Percentiles rank a stretch among this genome's conserved stretches.
Evolutionary conservation across 2,113 vertebrate genomes (phyloP).

Genomic region (Tetraodon nigroviridis): DNA sequence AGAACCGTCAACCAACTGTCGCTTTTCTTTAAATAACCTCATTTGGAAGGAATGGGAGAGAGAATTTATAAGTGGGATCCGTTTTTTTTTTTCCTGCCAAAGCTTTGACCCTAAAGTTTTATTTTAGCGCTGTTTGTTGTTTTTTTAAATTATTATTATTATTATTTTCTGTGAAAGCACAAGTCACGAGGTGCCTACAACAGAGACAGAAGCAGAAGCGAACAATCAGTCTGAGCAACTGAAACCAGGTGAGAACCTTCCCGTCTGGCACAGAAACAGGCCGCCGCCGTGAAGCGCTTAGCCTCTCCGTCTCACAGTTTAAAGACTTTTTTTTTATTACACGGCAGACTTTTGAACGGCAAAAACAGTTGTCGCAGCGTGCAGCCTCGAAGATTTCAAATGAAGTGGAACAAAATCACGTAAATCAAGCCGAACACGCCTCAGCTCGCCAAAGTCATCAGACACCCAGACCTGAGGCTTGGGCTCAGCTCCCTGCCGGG

Average conservation of each 20-base stretch:
- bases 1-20: constrained; percentile 65
- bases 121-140: neutral
- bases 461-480: constrained; percentile 8
- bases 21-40: constrained; percentile 54
- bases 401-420: constrained; percentile 39
- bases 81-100: constrained; percentile 15
- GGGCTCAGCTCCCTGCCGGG: constrained; percentile 30
- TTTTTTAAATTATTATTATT: constrained; percentile 61
- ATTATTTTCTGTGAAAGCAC: constrained; percentile 34
- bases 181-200: constrained; percentile 49
- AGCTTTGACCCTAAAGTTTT: constrained; percentile 39
- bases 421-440: constrained; percentile 19
- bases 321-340: neutral
- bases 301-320: neutral
- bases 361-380: constrained; percentile 31
- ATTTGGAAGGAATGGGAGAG: constrained; percentile 35
- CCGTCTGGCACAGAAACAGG: constrained; percentile 28
- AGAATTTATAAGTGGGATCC: constrained; percentile 22
- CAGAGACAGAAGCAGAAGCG: constrained; percentile 31
- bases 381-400: constrained; percentile 30
- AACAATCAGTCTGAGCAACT: constrained; percentile 16
- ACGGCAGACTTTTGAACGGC: constrained; percentile 18
- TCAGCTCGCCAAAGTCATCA: constrained; percentile 3
- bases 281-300: neutral
- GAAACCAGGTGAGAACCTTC: constrained; percentile 49